phyloP scores from a whole-genome alignment of 1,140 invertebrate genomes.

The Aplysia californica region DNA sequence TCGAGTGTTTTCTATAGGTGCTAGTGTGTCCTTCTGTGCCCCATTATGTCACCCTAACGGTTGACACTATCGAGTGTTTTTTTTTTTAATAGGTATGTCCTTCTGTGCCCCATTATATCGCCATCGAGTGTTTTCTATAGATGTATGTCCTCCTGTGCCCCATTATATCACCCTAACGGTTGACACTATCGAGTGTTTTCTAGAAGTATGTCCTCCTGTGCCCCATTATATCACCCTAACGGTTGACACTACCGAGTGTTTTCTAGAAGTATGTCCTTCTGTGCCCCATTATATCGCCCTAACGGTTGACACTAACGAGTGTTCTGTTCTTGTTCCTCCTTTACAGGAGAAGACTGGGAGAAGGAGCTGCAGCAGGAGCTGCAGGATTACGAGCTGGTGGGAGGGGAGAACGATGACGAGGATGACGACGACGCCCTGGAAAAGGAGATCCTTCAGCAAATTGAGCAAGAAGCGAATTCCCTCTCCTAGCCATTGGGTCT shows the following conservation, averaged over 20 bases:
- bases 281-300: background rate
- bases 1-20: too few species aligned
- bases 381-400: slow-evolving; percentile 90
- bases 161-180: too few species aligned
- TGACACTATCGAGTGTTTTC: too few species aligned
- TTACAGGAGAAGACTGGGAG: slow-evolving; percentile 84
- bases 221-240: background rate
- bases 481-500: background rate
- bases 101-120: too few species aligned
- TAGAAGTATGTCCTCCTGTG: too few species aligned
- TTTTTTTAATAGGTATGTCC: background rate
- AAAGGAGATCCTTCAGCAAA: slow-evolving; percentile 72
- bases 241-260: too few species aligned
- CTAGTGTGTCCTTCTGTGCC: background rate
- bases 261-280: background rate
- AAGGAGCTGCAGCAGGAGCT: slow-evolving; percentile 91
- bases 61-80: too few species aligned
- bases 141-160: too few species aligned
- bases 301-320: too few species aligned
- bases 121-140: too few species aligned
- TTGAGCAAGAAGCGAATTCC: slow-evolving; percentile 52
- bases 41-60: background rate
- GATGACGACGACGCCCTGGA: slow-evolving; percentile 68
- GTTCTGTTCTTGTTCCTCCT: too few species aligned
- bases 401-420: slow-evolving; percentile 65